Evolutionary conservation across 2,888 invertebrate genomes (phyloP), one percentile per base, ranked within the genome.

Genomic region (Cataglyphis albicans): DNA sequence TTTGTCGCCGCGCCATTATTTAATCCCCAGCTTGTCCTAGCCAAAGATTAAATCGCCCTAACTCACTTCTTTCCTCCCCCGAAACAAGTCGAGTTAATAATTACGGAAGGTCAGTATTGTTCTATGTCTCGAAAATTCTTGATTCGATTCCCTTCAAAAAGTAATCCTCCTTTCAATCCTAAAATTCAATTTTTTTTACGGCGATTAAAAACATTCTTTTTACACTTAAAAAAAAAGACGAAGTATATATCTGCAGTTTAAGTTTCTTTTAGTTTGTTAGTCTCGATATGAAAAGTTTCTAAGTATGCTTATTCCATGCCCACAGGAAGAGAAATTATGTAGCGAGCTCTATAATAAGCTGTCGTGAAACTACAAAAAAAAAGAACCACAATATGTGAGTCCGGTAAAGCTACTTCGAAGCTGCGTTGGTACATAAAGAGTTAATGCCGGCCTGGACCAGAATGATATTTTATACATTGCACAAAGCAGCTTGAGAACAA

Each of bases 11-110:
- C 18, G 32, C 44, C 73, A 44, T 21, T 73, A 44, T 59, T 72
- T 80, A 80, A 80, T 80, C 44, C 57, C 59, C 21, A 25, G 73
- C 32, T 59, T 72, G 35, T 80, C 12, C 78, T 35, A 59, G 44
- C 35, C 78, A 35, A 80, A 59, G 73, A 72, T 80, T 72, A 80
- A 80, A 72, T 80, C 59, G 18, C n/a, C 21, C 72, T 35, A n/a
- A 35, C 15, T 35, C 25, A 38, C 5, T 59, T 57, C 59, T 74
- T 61, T 59, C 9, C 5, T n/a, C 18, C 32, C 2, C 25, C 21
- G n/a, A 41, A 59, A 72, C 44, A 35, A 80, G 18, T 72, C n/a
- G 18, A 44, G 21, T 2, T 59, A 29, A 76, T 67, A 44, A 72
- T 72, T 59, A 25, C 18, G 15, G 15, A n/a, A 15, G 29, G 3